Evolutionary conservation across 2,888 invertebrate genomes (phyloP), one percentile per base, ranked within the genome.

Genomic region (Troglohyphantes excavatus): DNA sequence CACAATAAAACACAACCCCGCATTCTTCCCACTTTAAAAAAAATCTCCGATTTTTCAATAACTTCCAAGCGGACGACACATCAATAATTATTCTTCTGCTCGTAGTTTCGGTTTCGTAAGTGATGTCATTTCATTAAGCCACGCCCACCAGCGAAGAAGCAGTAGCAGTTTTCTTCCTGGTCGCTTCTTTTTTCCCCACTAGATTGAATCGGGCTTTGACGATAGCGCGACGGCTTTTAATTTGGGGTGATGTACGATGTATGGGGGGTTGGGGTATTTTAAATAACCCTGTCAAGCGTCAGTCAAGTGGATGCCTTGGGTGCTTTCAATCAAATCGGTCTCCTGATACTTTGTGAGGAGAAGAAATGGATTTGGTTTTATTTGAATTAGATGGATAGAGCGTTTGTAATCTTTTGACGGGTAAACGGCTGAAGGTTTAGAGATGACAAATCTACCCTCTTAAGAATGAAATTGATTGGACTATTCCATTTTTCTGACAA

Each of bases 21-120:
- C 21, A 39, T 26, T 33, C 2, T 2, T n/a, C 21, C 9, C n/a
- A 0, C 21, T n/a, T 9, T n/a, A n/a, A n/a, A n/a, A 72, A 23
- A 13, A 21, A 46, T 43, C 46, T 29, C 5, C 23, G 6, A 72
- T 72, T 17, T 72, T 43, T 72, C 72, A 46, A 72, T 72, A 72
- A 46, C 46, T 46, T 46, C 23, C 3, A 13, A 17, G n/a, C 11
- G 17, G 17, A 53, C 39, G 3, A 39, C 39, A n/a, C 72, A 72
- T 46, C 46, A 27, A 23, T 72, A 72, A 46, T 53, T 72, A 9
- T 13, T 21, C 7, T 23, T 23, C 39, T 1, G 46, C 23, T 46
- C 46, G 17, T 39, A 29, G 23, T 3, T 13, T 23, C 26, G 23
- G n/a, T 21, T 39, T 43, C 21, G 39, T 19, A 70, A 39, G 70